Percentiles rank a stretch among this genome's conserved stretches.
Conservation (phyloP, 2,888 invertebrate genomes). For the Nomada goodeniana region DNA sequence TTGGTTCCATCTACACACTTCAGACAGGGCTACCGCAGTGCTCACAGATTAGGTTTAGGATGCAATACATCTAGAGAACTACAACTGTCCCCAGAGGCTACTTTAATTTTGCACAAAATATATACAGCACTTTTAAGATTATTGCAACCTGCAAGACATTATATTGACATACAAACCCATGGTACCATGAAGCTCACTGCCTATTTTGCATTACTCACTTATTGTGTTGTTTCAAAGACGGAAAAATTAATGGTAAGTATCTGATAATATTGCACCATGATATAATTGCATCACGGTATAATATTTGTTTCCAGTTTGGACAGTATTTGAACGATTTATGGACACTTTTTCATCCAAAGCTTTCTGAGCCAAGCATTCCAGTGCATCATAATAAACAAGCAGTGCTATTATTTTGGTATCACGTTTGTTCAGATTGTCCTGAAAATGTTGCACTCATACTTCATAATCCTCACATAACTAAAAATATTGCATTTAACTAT, state of each 20-base stretch:
- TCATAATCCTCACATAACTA: slow-evolving; percentile 94
- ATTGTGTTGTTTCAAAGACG: slow-evolving; percentile 94
- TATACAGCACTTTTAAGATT: slow-evolving; percentile 91
- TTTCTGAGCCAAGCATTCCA: slow-evolving; percentile 97
- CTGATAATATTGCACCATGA: neutral
- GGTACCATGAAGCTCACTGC: slow-evolving; percentile 96
- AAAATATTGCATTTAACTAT: slow-evolving; percentile 98
- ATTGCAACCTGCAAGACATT: slow-evolving; percentile 93
- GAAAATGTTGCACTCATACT: slow-evolving; percentile 96
- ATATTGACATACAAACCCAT: slow-evolving; percentile 93
- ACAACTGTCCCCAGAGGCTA: slow-evolving; percentile 85
- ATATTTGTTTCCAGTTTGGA: slow-evolving; percentile 89
- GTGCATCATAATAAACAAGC: slow-evolving; percentile 98
- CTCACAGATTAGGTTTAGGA: slow-evolving; percentile 86
- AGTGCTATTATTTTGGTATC: slow-evolving; percentile 96
- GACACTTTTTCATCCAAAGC: slow-evolving; percentile 97
- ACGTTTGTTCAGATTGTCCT: slow-evolving; percentile 95
- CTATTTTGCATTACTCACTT: slow-evolving; percentile 96
- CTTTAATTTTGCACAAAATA: slow-evolving; percentile 88
- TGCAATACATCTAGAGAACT: slow-evolving; percentile 84
- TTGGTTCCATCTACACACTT: slow-evolving; percentile 96
- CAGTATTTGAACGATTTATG: slow-evolving; percentile 95
- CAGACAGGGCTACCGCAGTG: slow-evolving; percentile 92
- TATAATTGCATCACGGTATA: slow-evolving; percentile 4
- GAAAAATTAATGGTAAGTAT: slow-evolving; percentile 95